phyloP scores from a whole-genome alignment of 2,888 invertebrate genomes.

The Allolobophora icterica region DNA sequence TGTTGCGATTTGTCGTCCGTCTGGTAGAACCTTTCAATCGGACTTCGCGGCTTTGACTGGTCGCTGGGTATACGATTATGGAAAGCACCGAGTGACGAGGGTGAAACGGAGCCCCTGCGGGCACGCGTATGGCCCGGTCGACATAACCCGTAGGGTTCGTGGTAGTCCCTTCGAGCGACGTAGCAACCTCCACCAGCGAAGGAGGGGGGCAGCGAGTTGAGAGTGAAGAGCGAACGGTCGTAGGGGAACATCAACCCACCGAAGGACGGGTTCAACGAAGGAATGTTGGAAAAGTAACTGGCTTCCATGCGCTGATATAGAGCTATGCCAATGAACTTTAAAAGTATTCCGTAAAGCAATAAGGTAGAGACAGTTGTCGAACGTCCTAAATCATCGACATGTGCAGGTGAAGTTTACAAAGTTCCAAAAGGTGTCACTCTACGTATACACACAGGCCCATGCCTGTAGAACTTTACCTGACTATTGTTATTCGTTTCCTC shows the following conservation, averaged over 20 bases:
- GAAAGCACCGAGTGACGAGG: neutral
- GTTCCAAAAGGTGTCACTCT: neutral
- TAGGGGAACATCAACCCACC: constrained; percentile 12
- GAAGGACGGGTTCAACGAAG: neutral
- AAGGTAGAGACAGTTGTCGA: neutral
- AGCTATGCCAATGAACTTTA: neutral
- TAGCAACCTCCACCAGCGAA: neutral
- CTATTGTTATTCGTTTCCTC: too few relatives aligned
- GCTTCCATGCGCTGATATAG: neutral
- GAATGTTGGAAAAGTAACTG: neutral
- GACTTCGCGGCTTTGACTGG: neutral
- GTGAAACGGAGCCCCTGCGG: neutral
- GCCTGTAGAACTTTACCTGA: too few relatives aligned
- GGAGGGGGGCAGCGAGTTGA: neutral
- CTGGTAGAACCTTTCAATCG: neutral
- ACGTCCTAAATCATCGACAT: neutral
- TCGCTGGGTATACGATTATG: neutral
- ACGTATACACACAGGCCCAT: neutral
- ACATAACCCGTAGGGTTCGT: neutral
- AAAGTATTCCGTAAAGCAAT: neutral
- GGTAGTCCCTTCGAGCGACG: neutral
- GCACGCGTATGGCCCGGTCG: neutral
- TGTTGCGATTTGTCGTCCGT: neutral
- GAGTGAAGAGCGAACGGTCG: neutral
- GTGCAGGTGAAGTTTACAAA: too few relatives aligned